These are phyloP conservation scores for Lepisosteus oculatus DNA, from an alignment of 2,113 vertebrate species.

Conservation along the genomic window DNA sequence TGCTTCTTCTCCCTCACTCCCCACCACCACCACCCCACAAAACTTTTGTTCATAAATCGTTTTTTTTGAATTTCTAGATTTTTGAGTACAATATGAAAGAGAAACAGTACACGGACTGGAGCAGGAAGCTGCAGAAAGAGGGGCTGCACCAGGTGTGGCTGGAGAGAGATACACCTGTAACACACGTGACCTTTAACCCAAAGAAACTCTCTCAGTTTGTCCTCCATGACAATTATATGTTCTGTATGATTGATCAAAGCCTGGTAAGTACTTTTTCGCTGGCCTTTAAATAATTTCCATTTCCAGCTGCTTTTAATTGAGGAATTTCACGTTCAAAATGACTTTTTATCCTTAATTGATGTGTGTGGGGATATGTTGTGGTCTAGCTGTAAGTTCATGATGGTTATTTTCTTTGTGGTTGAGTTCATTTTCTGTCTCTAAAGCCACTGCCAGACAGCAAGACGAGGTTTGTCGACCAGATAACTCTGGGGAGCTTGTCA, in stretches of 20 bases:
- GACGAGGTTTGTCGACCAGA: constrained; percentile 71
- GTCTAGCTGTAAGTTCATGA: no score
- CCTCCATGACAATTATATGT: constrained; percentile 85
- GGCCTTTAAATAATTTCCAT: constrained; percentile 13
- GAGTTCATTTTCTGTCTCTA: background rate
- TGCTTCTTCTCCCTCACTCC: no score
- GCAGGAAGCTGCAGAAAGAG: constrained; percentile 70
- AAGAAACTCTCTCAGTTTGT: constrained; percentile 73
- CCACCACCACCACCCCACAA: no score
- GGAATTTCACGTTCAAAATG: no score
- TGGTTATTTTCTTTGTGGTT: background rate
- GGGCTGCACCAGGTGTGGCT: constrained; percentile 83
- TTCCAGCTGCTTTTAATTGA: background rate
- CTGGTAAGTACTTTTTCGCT: constrained; percentile 65
- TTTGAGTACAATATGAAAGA: constrained; percentile 80
- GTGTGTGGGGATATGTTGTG: no score
- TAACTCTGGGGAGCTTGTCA: constrained; percentile 68
- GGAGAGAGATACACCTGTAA: constrained; percentile 81
- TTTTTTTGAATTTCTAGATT: constrained; percentile 56
- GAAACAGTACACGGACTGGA: constrained; percentile 85
- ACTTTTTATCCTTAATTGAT: no score
- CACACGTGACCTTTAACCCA: constrained; percentile 79
- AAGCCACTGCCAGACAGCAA: constrained; percentile 80
- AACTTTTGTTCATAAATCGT: no score
- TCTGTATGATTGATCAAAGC: constrained; percentile 88